Base-by-base conservation (phyloP, 2,797 vertebrate species). In the Euphonia xanthogaster region DNA sequence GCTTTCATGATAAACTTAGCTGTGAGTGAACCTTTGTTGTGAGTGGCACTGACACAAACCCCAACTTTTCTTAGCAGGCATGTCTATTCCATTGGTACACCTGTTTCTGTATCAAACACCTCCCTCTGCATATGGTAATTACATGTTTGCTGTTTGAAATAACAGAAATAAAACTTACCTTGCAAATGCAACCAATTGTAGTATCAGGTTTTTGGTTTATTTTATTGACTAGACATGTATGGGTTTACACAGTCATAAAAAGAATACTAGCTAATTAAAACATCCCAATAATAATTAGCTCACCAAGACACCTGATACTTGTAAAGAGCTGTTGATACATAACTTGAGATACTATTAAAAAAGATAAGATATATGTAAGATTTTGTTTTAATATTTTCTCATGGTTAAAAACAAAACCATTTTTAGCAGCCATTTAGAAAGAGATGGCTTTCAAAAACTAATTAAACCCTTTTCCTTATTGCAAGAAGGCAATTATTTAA, bases 161-260 rank as follows among this genome's bases (percentile, higher is more conserved):
- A 62, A 89, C 53, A 31, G 39, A 85, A 89, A 89, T 96, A 92
- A 94, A 94, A 81, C 22, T 45, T 51, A 71, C 3, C 45, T 79
- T 81, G 60, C 17, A 55, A 90, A 62, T 28, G 9, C 22, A 80
- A 33, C 1, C 0, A 63, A 31, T 6, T 63, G 9, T 13, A 33
- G 2, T 63, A 78, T 5, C 19, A 44, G 9, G 35, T 15, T 68
- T 37, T 24, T 27, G 14, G 14, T 16, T 31, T 10, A 9, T 47
- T 45, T 81, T 44, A 81, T 44, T 91, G 58, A 71, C n/a, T 66
- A 55, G 31, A 85, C 40, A 35, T 1, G 2, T 48, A 31, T 0
- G 18, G 40, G 12, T 51, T 74, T 65, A 71, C 20, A 7, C 45
- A 67, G 19, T n/a, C 16, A 20, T 48, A 23, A 65, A 76, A 92